Evolutionary conservation across 2,113 vertebrate species (phyloP).

Genomic region (Talpa occidentalis): DNA sequence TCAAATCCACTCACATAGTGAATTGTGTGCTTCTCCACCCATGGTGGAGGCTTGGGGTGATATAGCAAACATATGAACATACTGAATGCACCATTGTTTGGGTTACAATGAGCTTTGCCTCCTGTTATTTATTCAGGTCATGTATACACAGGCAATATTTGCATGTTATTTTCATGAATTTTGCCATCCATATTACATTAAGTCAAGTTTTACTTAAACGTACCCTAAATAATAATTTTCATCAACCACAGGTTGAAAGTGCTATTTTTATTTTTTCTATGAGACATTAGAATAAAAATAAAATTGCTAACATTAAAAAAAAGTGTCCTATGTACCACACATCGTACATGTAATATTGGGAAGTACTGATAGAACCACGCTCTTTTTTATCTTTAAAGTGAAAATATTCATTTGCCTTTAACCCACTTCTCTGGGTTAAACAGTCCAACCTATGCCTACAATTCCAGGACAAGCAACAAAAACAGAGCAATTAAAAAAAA

Average conservation of each 20-base stretch:
- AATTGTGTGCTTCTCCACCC: not conserved
- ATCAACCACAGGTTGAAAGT: not conserved
- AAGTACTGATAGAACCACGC: not conserved
- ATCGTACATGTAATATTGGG: not conserved
- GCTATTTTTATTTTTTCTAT: constrained; percentile 5
- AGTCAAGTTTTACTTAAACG: not conserved
- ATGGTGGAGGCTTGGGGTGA: not conserved
- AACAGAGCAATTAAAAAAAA: not conserved
- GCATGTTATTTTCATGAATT: not conserved
- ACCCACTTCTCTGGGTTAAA: not conserved
- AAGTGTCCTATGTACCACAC: not conserved
- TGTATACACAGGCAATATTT: not conserved
- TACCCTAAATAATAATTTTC: not conserved
- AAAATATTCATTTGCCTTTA: not conserved
- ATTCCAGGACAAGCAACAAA: not conserved
- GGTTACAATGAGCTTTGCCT: not conserved
- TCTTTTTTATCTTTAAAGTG: not conserved
- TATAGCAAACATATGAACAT: not conserved
- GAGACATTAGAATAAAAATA: not conserved
- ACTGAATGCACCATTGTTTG: not conserved
- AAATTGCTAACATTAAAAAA: not conserved
- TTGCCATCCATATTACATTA: not conserved
- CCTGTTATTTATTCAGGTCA: not conserved
- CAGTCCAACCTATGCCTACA: not conserved
- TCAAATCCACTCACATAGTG: not conserved